phyloP scores from a whole-genome alignment of 2,888 invertebrate genomes.

The Anthrax anthrax region DNA sequence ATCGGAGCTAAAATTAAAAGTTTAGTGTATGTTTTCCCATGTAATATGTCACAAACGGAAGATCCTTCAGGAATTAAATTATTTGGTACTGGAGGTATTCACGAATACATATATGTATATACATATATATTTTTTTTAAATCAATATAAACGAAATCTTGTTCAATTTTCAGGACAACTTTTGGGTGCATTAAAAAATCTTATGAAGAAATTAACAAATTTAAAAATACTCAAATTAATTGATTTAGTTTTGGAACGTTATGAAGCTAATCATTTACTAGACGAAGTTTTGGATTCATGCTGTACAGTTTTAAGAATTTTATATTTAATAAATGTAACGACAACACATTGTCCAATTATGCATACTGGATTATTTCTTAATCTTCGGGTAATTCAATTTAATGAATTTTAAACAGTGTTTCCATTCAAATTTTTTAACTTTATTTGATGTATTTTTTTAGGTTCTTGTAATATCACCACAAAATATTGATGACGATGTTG shows the following conservation, averaged over 20 bases:
- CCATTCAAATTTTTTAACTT: neutral
- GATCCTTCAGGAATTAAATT: slow-evolving; percentile 47
- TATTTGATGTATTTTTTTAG: slow-evolving; percentile 25
- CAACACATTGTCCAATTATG: slow-evolving; percentile 49
- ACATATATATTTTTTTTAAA: neutral
- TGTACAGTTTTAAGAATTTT: slow-evolving; percentile 46
- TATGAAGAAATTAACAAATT: slow-evolving; percentile 47
- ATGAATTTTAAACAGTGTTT: neutral
- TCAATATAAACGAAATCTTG: neutral
- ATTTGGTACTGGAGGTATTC: slow-evolving; percentile 63
- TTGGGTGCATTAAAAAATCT: slow-evolving; percentile 50
- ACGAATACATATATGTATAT: too few species aligned
- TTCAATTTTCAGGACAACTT: slow-evolving; percentile 37
- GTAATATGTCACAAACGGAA: slow-evolving; percentile 50
- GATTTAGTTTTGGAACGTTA: slow-evolving; percentile 59
- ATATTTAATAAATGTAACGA: slow-evolving; percentile 60
- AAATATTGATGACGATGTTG: slow-evolving; percentile 57
- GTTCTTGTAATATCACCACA: slow-evolving; percentile 53
- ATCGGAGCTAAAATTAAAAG: slow-evolving; percentile 44
- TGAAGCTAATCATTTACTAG: slow-evolving; percentile 55
- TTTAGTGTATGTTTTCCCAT: slow-evolving; percentile 58
- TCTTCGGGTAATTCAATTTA: slow-evolving; percentile 38
- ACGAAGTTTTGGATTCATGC: slow-evolving; percentile 53
- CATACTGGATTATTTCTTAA: slow-evolving; percentile 64
- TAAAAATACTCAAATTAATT: slow-evolving; percentile 50